phyloP scores from a whole-genome alignment of 2,113 vertebrate genomes.

The Machaerirhynchus nigripectus region DNA sequence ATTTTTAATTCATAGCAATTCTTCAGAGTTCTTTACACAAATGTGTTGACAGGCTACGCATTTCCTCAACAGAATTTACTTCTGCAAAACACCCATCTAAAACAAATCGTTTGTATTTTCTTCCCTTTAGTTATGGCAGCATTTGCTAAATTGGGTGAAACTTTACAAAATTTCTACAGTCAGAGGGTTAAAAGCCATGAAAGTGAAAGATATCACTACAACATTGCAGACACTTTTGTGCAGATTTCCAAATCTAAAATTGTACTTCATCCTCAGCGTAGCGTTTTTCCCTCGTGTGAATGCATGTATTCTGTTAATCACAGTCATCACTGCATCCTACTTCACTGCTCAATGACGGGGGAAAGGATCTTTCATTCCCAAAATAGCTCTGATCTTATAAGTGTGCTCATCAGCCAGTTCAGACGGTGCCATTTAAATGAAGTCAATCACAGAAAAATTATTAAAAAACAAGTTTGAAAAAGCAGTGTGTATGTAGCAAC shows the following conservation, averaged over 20 bases:
- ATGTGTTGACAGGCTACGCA: not conserved
- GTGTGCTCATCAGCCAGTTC: conserved; percentile 12
- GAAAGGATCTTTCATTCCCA: conserved; percentile 21
- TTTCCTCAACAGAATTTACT: not conserved
- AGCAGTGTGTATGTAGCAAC: not conserved
- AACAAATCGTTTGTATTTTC: not conserved
- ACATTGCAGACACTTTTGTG: not conserved
- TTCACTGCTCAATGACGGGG: not conserved
- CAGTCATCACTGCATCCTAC: not conserved
- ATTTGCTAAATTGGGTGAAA: not conserved
- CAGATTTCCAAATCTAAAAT: not conserved
- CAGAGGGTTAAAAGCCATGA: not conserved
- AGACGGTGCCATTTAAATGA: conserved; percentile 20
- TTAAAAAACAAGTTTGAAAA: conserved; percentile 4
- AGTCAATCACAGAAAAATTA: conserved; percentile 16
- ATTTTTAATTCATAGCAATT: not conserved
- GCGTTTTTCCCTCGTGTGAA: not conserved
- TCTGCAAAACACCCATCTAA: not conserved
- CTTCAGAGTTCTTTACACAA: not conserved
- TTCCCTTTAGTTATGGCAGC: not conserved
- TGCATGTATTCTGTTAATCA: not conserved
- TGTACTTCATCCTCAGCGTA: not conserved
- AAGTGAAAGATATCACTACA: not conserved
- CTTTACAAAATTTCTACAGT: not conserved
- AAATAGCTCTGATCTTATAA: conserved; percentile 38